A percentile compares a stretch with the other conserved stretches of the same genome.
Conservation (phyloP, 2,113 vertebrate genomes). For the Pollachius pollachius region DNA sequence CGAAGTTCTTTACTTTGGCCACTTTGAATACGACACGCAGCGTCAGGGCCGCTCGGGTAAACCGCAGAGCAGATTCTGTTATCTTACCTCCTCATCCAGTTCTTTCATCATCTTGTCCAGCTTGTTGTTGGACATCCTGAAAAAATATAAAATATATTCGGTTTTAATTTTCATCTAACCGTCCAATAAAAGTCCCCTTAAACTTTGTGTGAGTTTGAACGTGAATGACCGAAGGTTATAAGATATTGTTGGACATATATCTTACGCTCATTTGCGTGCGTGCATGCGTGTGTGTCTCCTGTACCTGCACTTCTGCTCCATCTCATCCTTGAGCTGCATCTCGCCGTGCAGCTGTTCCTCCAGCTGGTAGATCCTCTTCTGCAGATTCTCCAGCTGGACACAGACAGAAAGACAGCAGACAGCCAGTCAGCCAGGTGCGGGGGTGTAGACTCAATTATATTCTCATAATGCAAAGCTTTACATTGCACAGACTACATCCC, state of each 20-base stretch:
- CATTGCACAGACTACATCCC: too few species aligned
- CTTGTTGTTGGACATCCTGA: slow-evolving; percentile 88
- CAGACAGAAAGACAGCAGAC: neutral
- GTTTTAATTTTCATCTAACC: neutral
- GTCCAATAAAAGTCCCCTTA: neutral
- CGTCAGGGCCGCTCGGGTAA: neutral
- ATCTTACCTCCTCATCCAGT: slow-evolving; percentile 91
- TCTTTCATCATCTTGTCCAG: slow-evolving; percentile 97
- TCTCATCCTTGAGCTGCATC: slow-evolving; percentile 97
- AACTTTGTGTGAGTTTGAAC: neutral
- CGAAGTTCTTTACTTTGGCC: too few species aligned
- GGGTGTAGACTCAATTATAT: too few species aligned
- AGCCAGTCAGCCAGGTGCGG: too few species aligned
- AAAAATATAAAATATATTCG: slow-evolving; percentile 3
- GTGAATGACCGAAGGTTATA: neutral
- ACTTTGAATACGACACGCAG: neutral
- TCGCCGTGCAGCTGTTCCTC: slow-evolving; percentile 96
- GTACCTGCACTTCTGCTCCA: slow-evolving; percentile 98
- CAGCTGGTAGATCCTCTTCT: slow-evolving; percentile 92
- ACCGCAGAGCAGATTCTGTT: neutral
- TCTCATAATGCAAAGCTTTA: too few species aligned
- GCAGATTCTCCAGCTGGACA: slow-evolving; percentile 89
- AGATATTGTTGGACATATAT: slow-evolving; percentile 3
- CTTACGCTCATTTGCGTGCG: too few species aligned
- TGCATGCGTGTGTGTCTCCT: neutral